These are phyloP conservation scores for Microctenopoma stevenorrisi DNA, from an alignment of 2,797 vertebrate genomes.

Conservation along the genomic window DNA sequence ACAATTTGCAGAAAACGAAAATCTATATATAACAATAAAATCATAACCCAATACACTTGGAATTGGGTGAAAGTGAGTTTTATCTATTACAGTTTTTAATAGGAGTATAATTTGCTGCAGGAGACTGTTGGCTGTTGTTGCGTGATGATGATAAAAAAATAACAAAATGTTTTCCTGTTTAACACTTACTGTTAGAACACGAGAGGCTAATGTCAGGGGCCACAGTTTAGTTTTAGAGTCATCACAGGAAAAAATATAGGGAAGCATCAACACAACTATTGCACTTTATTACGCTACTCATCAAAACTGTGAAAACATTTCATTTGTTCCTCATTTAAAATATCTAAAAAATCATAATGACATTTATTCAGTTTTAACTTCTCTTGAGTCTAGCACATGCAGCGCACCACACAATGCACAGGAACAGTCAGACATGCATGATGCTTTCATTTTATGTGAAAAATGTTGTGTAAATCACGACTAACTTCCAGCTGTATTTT, in stretches of 20 bases:
- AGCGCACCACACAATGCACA: too few species aligned
- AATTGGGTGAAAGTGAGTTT: too few species aligned
- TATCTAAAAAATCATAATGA: constrained; percentile 1
- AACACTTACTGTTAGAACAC: not conserved
- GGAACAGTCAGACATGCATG: too few species aligned
- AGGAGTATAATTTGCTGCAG: not conserved
- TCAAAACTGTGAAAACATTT: not conserved
- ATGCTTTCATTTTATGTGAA: not conserved
- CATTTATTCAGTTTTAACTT: too few species aligned
- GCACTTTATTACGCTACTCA: too few species aligned
- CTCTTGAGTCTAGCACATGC: too few species aligned
- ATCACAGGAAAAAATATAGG: not conserved
- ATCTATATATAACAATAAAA: not conserved
- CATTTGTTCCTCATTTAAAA: not conserved
- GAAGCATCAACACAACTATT: not conserved
- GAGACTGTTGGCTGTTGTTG: not conserved
- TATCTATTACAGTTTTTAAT: not conserved
- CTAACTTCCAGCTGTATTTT: not conserved
- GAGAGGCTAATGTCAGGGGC: too few species aligned
- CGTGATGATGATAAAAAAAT: not conserved
- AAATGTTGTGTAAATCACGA: fast-evolving
- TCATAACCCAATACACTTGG: not conserved
- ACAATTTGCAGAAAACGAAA: not conserved
- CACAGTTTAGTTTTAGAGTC: not conserved
- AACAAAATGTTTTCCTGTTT: not conserved